These are phyloP conservation scores for Tachysurus fulvidraco DNA, from an alignment of 2,113 vertebrate species.

Conservation along the genomic window DNA sequence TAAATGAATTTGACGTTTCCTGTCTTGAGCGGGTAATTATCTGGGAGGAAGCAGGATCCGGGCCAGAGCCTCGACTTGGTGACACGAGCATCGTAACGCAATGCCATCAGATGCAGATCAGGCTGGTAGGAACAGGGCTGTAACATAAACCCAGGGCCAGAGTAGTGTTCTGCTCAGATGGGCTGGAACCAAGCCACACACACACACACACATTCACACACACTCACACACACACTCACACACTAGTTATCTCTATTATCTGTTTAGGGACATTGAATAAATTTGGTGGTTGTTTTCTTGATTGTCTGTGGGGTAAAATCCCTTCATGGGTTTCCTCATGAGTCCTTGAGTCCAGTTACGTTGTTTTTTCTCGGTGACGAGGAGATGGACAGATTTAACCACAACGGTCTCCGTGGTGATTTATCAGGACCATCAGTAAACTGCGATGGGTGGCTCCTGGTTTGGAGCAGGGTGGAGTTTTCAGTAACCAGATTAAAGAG, in stretches of 20 bases:
- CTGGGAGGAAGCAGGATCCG: conserved; percentile 51
- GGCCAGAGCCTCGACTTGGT: conserved; percentile 42
- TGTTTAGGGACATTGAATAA: background rate
- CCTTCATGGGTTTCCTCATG: background rate
- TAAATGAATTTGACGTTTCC: conserved; percentile 49
- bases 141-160: conserved; percentile 41
- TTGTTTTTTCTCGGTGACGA: background rate
- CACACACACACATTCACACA: conserved; percentile 6
- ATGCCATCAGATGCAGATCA: conserved; percentile 26
- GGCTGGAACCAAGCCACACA: background rate
- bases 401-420: background rate
- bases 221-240: conserved; percentile 6
- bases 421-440: conserved; percentile 52
- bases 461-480: conserved; percentile 39
- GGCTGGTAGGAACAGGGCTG: conserved; percentile 31
- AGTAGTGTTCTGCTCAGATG: conserved; percentile 31
- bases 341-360: background rate
- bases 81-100: background rate
- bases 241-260: background rate
- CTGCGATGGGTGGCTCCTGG: conserved; percentile 25
- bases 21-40: conserved; percentile 52
- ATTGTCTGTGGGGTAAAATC: background rate
- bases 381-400: conserved; percentile 5
- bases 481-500: background rate
- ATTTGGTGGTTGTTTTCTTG: background rate